Base-by-base conservation (phyloP, 2,797 vertebrate species). In the Hylomyscus alleni region DNA sequence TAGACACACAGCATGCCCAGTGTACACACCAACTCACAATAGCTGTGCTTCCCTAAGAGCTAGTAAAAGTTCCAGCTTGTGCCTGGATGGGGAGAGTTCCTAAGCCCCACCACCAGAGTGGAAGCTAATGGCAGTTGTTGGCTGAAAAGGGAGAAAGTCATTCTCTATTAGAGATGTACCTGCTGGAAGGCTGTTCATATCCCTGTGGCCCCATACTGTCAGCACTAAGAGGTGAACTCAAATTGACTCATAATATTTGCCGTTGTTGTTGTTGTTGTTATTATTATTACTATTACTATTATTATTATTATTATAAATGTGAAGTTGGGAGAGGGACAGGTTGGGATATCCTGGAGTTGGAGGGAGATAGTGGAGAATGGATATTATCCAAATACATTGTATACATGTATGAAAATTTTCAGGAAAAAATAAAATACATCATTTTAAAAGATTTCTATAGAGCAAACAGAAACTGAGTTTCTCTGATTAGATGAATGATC, bases 401-500 rank as follows among this genome's bases (percentile, higher is more conserved):
- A 73, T 13, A 58, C 24, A 40, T 56, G 19, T 20, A 88, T 56
- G 22, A 31, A 87, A 31, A 20, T 31, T 56, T 73, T 52, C 31
- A 40, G 37, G 50, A 54, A 31, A n/a, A 56, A 73, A 73, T 19
- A 20, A 44, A 88, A 40, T 22, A 56, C 50, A 31, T 13, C 20
- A 31, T 37, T 56, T 72, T 40, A 40, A 88, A 73, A 40, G 5
- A 19, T 40, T 31, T 40, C 56, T 87, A 20, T 73, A 60, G n/a
- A 95, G 31, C 58, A 91, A 72, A 84, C 34, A 89, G 31, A 52
- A 52, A 29, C 67, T 75, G 81, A 91, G 12, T 56, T 72, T 29
- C 67, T 93, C 31, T 58, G 19, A 78, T 72, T 80, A 97, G 62
- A 67, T 62, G 19, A 96, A 40, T 93, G 14, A 10, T 81, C 91